Percentiles rank a stretch among this genome's conserved stretches.
phyloP scores from a whole-genome alignment of 2,113 vertebrate species.

The Glaucidium brasilianum region DNA sequence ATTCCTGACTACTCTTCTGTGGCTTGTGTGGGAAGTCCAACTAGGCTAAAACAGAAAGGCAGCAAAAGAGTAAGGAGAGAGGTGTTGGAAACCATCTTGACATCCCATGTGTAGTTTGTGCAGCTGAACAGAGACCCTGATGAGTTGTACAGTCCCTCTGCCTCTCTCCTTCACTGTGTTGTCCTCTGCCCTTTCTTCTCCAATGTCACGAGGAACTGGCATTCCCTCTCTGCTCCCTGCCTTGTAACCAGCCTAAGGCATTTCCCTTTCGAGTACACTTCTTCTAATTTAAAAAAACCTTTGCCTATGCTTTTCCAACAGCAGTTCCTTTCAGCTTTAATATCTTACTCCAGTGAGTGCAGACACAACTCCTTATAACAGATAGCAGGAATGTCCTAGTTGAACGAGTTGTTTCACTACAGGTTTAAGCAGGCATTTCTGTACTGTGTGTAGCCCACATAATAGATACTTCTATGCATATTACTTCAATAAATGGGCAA shows the following conservation, averaged over 20 bases:
- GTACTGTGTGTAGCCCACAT: neutral
- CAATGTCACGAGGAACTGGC: fast-evolving
- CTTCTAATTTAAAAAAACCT: neutral
- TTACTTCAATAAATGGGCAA: neutral
- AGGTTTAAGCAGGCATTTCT: neutral
- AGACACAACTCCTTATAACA: neutral
- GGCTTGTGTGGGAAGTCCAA: neutral
- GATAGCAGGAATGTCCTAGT: neutral
- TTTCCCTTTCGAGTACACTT: neutral
- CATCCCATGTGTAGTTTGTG: neutral
- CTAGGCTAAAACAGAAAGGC: neutral
- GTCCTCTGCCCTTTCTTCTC: neutral
- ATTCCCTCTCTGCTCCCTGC: neutral
- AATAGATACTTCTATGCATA: neutral
- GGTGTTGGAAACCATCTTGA: neutral
- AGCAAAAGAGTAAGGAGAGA: neutral
- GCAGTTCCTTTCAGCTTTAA: neutral
- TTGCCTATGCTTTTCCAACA: neutral
- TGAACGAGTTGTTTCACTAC: neutral
- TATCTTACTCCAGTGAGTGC: neutral
- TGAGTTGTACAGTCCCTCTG: neutral
- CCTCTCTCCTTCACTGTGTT: fast-evolving
- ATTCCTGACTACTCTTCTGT: neutral
- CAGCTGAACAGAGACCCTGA: neutral
- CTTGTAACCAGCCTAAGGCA: neutral